Evolutionary conservation across 2,888 invertebrate genomes (phyloP).

Genomic region (Sphaerophoria rueppellii): DNA sequence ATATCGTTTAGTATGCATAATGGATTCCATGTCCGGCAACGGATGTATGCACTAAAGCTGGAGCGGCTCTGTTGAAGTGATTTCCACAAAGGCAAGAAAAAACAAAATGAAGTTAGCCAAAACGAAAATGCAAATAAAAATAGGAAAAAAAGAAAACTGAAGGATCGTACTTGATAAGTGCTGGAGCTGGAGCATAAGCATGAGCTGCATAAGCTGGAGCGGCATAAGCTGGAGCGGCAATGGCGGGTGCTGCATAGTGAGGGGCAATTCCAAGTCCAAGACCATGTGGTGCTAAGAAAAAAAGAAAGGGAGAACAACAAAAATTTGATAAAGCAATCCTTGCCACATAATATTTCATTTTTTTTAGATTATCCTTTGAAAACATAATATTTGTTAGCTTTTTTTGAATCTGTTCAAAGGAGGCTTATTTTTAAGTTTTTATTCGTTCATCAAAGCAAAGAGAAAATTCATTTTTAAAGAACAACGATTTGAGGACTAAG

Average conservation of each 20-base stretch:
- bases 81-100: neutral
- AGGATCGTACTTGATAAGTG: constrained; percentile 78
- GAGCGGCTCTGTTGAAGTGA: constrained; percentile 77
- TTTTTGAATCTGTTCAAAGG: no score
- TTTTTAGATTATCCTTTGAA: no score
- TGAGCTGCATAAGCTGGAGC: constrained; percentile 75
- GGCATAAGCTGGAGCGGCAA: constrained; percentile 76
- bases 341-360: no score
- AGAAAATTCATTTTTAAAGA: no score
- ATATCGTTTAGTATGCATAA: constrained; percentile 79
- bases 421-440: no score
- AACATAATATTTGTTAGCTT: no score
- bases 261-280: constrained; percentile 74
- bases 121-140: neutral
- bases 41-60: constrained; percentile 81
- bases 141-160: neutral
- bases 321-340: neutral
- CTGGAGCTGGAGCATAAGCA: constrained; percentile 53
- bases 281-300: constrained; percentile 66
- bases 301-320: neutral
- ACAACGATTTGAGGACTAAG: no score
- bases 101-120: neutral
- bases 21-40: constrained; percentile 81
- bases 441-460: no score
- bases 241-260: constrained; percentile 76